Evolutionary conservation across 2,113 vertebrate genomes (phyloP), one percentile per base, ranked within the genome.

Genomic region (Nesospiza acunhae): DNA sequence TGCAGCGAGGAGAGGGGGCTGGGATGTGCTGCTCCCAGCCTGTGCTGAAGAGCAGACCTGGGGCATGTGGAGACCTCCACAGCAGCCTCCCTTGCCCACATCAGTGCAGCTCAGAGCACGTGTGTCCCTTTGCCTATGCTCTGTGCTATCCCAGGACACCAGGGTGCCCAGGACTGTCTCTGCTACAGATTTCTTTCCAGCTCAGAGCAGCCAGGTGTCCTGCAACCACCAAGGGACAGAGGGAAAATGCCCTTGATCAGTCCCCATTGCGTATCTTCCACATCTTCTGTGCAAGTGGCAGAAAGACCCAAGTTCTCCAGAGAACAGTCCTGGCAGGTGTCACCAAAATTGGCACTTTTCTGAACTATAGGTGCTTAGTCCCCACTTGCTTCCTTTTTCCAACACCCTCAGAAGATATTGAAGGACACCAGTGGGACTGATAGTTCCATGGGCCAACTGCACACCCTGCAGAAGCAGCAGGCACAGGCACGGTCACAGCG

Each of bases 41-140:
- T 2, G 12, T 17, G 13, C 24, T 62, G 28, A 67, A 67, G 47
- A 56, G 22, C 19, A 73, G 30, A 60, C 19, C 66, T 70, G 56
- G 24, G 49, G n/a, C 46, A 22, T 0, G 2, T 62, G 74, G 41
- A 78, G 21, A 62, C n/a, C 37, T 39, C 2, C 23, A 18, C 0
- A 0, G 39, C 31, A 82, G n/a, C 22, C 15, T 90, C 33, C 33
- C 33, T 8, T 73, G 58, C 21, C 46, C 55, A 47, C 30, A 56
- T 26, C 21, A 27, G 50, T 16, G 37, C 44, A 64, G 49, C 30
- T n/a, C 58, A 69, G 60, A 66, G 20, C 4, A 3, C 1, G 0
- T 6, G 21, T 22, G 13, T 66, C 20, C 59, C 37, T 92, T 73
- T 28, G 16, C n/a, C 50, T 22, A 1, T 42, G 77, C 39, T 77